These are phyloP conservation scores for Perognathus longimembris DNA, from an alignment of 2,113 vertebrate genomes.

Conservation along the genomic window DNA sequence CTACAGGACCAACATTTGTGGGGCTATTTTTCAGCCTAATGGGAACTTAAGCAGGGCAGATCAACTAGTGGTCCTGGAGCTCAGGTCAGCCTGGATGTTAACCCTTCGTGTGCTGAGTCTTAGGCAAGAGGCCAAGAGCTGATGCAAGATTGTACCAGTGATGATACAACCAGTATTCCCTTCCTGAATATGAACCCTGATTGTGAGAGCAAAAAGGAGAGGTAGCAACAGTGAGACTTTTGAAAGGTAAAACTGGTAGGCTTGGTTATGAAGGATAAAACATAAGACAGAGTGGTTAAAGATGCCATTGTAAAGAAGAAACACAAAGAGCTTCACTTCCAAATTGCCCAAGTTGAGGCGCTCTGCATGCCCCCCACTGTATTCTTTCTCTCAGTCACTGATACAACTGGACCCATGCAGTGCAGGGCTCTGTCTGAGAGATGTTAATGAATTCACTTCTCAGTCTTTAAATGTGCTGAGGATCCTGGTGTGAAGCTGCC, in stretches of 20 bases:
- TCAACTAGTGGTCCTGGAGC: not conserved
- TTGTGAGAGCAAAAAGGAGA: not conserved
- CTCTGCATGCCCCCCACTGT: not conserved
- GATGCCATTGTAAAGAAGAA: not conserved
- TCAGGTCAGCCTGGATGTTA: not conserved
- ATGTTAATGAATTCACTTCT: slow-evolving; percentile 58
- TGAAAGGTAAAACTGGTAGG: not conserved
- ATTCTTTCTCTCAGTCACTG: slow-evolving; percentile 60
- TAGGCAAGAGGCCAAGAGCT: not conserved
- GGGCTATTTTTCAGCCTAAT: not conserved
- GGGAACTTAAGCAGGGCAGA: not conserved
- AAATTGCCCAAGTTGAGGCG: not conserved
- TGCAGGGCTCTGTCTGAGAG: slow-evolving; percentile 36
- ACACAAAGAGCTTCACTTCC: not conserved
- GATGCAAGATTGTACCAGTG: not conserved
- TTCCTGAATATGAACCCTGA: not conserved
- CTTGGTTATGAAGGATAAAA: not conserved
- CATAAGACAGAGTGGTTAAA: not conserved
- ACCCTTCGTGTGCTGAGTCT: not conserved
- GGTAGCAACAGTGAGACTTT: not conserved
- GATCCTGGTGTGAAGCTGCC: not conserved
- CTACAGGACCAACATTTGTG: not conserved
- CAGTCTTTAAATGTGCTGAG: slow-evolving; percentile 63
- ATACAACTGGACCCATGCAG: slow-evolving; percentile 23
- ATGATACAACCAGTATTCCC: not conserved